Evolutionary conservation across 2,888 invertebrate genomes (phyloP).

Genomic region (Meteorus cinctellus): DNA sequence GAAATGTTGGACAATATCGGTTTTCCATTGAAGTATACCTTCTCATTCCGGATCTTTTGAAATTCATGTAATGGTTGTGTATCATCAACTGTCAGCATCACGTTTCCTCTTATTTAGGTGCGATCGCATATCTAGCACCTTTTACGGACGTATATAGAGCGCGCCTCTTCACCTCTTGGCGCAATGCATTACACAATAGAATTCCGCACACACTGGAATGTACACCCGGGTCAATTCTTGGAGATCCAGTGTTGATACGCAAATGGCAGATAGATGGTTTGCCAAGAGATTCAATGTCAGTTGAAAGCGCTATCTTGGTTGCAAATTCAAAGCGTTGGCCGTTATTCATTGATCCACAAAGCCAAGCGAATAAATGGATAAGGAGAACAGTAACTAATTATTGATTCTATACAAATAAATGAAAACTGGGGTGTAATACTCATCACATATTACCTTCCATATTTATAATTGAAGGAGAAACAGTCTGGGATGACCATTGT

Average conservation of each 20-base stretch:
- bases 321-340: constrained; percentile 90
- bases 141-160: constrained; percentile 81
- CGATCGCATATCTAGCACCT: constrained; percentile 87
- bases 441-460: constrained; percentile 4
- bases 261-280: constrained; percentile 90
- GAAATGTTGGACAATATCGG: too few relatives aligned
- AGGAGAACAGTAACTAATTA: constrained; percentile 82
- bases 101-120: constrained; percentile 73
- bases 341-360: constrained; percentile 93
- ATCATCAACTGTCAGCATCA: too few relatives aligned
- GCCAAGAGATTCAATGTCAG: constrained; percentile 88
- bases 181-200: constrained; percentile 73
- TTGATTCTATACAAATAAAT: neutral
- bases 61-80: too few relatives aligned
- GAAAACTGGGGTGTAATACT: neutral
- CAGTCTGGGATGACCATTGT: constrained; percentile 80
- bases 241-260: constrained; percentile 84
- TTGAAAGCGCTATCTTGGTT: constrained; percentile 91
- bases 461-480: constrained; percentile 77
- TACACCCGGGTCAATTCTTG: constrained; percentile 81
- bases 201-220: constrained; percentile 82
- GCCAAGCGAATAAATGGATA: constrained; percentile 94
- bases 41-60: too few relatives aligned
- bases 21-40: too few relatives aligned
- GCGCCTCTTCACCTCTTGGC: constrained; percentile 77